phyloP scores from a whole-genome alignment of 2,888 invertebrate species.

The Hyalella azteca region DNA sequence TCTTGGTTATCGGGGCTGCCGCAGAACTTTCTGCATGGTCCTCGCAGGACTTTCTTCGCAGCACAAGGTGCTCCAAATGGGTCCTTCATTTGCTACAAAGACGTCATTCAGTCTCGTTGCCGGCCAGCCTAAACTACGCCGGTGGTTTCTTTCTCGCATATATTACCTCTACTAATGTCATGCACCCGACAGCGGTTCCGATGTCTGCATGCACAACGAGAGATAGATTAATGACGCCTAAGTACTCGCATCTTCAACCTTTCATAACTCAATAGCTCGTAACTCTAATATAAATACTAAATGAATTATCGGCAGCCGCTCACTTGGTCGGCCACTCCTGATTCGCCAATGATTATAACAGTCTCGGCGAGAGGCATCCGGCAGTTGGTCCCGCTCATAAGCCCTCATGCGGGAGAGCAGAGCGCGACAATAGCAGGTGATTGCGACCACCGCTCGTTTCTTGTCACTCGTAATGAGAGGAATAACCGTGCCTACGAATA shows the following conservation, averaged over 20 bases:
- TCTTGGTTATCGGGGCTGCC: slow-evolving; percentile 1
- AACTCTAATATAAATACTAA: too few species aligned
- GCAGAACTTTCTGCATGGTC: neutral
- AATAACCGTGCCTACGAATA: slow-evolving; percentile 16
- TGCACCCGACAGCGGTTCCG: too few species aligned
- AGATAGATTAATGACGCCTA: too few species aligned
- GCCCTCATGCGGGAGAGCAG: too few species aligned
- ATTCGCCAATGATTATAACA: too few species aligned
- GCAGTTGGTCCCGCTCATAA: too few species aligned
- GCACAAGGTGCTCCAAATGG: neutral
- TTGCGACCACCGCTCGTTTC: neutral
- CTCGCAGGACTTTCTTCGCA: neutral
- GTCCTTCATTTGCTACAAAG: neutral
- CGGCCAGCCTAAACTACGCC: neutral
- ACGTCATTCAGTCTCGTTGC: neutral
- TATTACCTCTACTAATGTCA: neutral
- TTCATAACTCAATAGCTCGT: too few species aligned
- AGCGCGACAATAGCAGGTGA: slow-evolving; percentile 10
- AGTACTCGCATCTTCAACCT: too few species aligned
- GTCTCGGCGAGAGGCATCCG: too few species aligned
- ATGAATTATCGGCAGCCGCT: too few species aligned
- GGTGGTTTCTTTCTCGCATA: neutral
- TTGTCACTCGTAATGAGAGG: slow-evolving; percentile 3
- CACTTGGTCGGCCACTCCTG: too few species aligned
- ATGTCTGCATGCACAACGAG: too few species aligned